Conservation (phyloP, 1,140 invertebrate genomes). For the Eumaeus atala region DNA sequence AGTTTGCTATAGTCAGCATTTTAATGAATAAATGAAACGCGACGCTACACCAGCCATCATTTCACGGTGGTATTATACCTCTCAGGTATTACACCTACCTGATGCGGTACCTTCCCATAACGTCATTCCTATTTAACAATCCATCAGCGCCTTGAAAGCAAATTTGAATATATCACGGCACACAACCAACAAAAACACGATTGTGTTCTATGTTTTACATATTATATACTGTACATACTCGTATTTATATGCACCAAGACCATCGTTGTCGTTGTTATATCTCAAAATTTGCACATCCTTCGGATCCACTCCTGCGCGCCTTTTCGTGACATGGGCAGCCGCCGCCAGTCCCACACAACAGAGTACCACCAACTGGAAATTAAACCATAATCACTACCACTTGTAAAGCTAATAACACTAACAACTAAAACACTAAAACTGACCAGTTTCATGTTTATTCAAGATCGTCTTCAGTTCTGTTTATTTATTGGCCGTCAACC, state of each 20-base stretch:
- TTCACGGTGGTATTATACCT: too few relatives aligned
- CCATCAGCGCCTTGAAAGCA: too few relatives aligned
- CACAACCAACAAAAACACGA: background rate
- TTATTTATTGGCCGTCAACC: constrained; percentile 32
- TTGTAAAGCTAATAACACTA: background rate
- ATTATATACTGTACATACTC: constrained; percentile 30
- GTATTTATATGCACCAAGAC: constrained; percentile 47
- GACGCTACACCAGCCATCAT: too few relatives aligned
- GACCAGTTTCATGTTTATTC: constrained; percentile 35
- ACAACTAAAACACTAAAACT: constrained; percentile 14
- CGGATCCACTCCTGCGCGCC: constrained; percentile 15
- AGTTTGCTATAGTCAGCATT: too few relatives aligned
- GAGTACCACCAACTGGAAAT: constrained; percentile 39
- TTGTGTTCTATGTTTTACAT: background rate
- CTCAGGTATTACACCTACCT: too few relatives aligned
- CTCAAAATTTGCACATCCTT: constrained; percentile 50
- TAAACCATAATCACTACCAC: background rate
- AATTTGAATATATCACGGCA: too few relatives aligned
- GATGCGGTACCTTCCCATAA: too few relatives aligned
- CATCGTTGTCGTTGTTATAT: constrained; percentile 46
- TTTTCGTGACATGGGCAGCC: constrained; percentile 28
- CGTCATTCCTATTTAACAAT: too few relatives aligned
- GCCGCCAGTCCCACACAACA: constrained; percentile 31
- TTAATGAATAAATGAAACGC: too few relatives aligned
- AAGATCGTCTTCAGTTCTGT: constrained; percentile 30